Evolutionary conservation across 2,113 vertebrate species (phyloP), one percentile per base, ranked within the genome.

Genomic region (Cygnus atratus): DNA sequence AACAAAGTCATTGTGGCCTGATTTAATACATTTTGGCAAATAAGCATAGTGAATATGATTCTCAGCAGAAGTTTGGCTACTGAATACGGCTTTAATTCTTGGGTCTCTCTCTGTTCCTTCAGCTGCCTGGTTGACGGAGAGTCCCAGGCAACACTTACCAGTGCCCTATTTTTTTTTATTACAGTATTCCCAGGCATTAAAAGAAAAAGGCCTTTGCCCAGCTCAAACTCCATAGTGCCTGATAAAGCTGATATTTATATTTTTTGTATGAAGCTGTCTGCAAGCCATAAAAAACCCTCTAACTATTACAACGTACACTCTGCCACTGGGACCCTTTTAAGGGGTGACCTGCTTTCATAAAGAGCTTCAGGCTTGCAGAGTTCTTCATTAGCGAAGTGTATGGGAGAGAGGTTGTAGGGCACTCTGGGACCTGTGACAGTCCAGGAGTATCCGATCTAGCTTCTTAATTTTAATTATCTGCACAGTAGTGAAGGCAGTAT

Each of bases 401-500:
- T 2, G 6, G 37, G 19, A 54, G 35, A 37, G 48, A 72, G 35
- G 37, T 19, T 52, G 22, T n/a, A 24, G 65, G 57, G 70, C 12
- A 9, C 55, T 81, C 59, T 74, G 83, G 59, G 73, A 73, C 75
- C 29, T 48, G 14, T 44, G 75, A 15, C 73, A 39, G 65, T 65
- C 48, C 83, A 50, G 24, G 12, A 73, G 13, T 71, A 22, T 71
- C 61, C 78, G 48, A 75, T 55, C 66, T 68, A 72, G 26, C 84
- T 91, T 82, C 57, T 91, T 88, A 48, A 73, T 90, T 90, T 90
- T 85, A 92, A 78, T 89, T 93, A 81, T 84, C 14, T 1, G 29
- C 77, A 28, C 65, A 48, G 39, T 21, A 84, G 22, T 67, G 29
- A 88, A 87, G 43, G 57, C 88, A 72, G 43, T 66, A 90, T 62